Percentiles rank a stretch among this genome's conserved stretches.
phyloP scores from a whole-genome alignment of 2,797 vertebrate species.

The Potorous gilbertii region DNA sequence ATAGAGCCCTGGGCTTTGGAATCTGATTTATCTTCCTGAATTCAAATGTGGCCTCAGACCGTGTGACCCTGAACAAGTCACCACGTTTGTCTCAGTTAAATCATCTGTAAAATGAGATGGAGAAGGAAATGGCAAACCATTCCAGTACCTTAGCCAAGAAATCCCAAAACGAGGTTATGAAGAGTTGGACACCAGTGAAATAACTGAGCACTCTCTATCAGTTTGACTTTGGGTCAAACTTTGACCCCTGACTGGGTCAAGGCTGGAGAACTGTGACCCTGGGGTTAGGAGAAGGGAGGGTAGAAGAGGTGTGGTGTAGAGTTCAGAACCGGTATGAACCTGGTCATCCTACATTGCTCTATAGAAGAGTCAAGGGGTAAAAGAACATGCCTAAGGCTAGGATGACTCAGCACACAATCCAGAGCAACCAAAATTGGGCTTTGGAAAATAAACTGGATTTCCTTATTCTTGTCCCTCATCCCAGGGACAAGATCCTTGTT shows the following conservation, averaged over 20 bases:
- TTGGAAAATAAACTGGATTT: rapidly evolving
- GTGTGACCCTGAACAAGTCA: neutral
- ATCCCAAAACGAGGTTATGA: neutral
- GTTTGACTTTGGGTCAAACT: neutral
- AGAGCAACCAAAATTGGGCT: neutral
- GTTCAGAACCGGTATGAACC: rapidly evolving
- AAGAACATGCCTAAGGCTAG: neutral
- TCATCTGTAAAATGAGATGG: neutral
- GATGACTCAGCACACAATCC: constrained; percentile 30
- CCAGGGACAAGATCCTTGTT: neutral
- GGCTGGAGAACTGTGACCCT: neutral
- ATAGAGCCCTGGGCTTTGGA: neutral
- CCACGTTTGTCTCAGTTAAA: neutral
- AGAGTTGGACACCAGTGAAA: neutral
- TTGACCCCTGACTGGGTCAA: neutral
- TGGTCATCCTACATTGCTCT: rapidly evolving
- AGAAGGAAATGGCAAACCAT: neutral
- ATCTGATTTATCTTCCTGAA: neutral
- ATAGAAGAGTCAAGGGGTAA: neutral
- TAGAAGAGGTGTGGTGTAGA: neutral
- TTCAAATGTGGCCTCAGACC: neutral
- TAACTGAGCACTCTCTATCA: neutral
- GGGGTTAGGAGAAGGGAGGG: neutral
- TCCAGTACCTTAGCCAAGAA: neutral
- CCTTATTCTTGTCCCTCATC: neutral